phyloP scores from a whole-genome alignment of 1,140 invertebrate genomes.

The Coelopa frigida region DNA sequence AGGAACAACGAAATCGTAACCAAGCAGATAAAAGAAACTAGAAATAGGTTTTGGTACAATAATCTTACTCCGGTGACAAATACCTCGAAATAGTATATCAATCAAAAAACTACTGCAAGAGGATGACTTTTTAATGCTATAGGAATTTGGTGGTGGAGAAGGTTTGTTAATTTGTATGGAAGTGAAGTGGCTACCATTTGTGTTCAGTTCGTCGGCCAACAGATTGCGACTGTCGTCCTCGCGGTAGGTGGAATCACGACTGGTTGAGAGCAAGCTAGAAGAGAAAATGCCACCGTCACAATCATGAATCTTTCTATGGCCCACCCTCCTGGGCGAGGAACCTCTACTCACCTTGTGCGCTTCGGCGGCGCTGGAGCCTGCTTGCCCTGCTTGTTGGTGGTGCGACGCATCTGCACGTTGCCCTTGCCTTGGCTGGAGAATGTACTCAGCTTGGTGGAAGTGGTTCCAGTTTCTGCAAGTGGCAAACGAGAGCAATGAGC shows the following conservation, averaged over 20 bases:
- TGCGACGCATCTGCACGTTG: constrained; percentile 75
- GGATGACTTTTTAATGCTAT: constrained; percentile 44
- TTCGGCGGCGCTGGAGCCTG: constrained; percentile 92
- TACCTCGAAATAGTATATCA: constrained; percentile 46
- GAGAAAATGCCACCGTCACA: too few species aligned
- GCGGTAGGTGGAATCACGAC: constrained; percentile 45
- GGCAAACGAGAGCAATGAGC: not conserved
- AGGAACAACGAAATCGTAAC: constrained; percentile 9
- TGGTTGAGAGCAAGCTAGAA: constrained; percentile 69
- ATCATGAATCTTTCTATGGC: too few species aligned
- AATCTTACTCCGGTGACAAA: constrained; percentile 40
- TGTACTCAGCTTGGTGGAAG: constrained; percentile 57
- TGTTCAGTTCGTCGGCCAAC: constrained; percentile 26
- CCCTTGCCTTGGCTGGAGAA: constrained; percentile 54
- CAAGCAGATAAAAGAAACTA: too few species aligned
- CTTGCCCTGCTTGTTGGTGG: constrained; percentile 82
- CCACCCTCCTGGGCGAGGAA: too few species aligned
- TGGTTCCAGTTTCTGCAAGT: constrained; percentile 49
- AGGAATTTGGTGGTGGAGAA: constrained; percentile 15
- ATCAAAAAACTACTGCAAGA: constrained; percentile 46
- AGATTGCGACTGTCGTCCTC: constrained; percentile 33
- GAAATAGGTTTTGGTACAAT: too few species aligned
- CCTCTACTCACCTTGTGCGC: constrained; percentile 67
- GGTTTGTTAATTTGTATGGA: constrained; percentile 9
- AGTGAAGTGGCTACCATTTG: constrained; percentile 31